A percentile compares a stretch with the other conserved stretches of the same genome.
These are phyloP conservation scores for Tachuris rubrigastra DNA, from an alignment of 2,113 vertebrate genomes.

Conservation along the genomic window DNA sequence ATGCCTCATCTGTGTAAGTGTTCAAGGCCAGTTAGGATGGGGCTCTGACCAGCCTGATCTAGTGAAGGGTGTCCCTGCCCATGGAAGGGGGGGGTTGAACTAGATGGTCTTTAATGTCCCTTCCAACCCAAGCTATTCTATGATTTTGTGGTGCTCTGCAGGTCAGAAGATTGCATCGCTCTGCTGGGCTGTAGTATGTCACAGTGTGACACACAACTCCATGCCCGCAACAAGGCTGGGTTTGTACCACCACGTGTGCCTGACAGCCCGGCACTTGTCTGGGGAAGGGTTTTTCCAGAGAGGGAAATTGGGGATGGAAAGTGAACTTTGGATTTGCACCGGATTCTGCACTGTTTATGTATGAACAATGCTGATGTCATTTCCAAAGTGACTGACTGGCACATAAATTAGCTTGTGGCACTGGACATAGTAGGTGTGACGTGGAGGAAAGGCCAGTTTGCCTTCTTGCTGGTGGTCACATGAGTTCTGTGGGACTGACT, in stretches of 20 bases:
- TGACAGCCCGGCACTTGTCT: accelerated
- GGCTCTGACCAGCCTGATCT: background rate
- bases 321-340: background rate
- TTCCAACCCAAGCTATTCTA: background rate
- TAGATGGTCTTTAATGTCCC: background rate
- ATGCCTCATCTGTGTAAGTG: background rate
- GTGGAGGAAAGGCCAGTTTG: background rate
- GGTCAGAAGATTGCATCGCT: accelerated
- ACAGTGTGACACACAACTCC: background rate
- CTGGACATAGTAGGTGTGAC: background rate
- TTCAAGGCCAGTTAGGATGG: background rate
- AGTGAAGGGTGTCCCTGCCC: background rate
- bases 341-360: background rate
- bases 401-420: background rate
- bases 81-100: background rate
- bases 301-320: background rate
- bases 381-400: background rate
- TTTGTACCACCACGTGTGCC: accelerated
- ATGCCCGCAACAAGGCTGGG: background rate
- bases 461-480: accelerated
- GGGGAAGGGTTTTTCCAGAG: background rate
- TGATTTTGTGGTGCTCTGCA: background rate
- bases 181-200: accelerated
- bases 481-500: background rate
- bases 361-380: background rate